Evolutionary conservation across 2,797 vertebrate species (phyloP).

Genomic region (Bradypus variegatus): DNA sequence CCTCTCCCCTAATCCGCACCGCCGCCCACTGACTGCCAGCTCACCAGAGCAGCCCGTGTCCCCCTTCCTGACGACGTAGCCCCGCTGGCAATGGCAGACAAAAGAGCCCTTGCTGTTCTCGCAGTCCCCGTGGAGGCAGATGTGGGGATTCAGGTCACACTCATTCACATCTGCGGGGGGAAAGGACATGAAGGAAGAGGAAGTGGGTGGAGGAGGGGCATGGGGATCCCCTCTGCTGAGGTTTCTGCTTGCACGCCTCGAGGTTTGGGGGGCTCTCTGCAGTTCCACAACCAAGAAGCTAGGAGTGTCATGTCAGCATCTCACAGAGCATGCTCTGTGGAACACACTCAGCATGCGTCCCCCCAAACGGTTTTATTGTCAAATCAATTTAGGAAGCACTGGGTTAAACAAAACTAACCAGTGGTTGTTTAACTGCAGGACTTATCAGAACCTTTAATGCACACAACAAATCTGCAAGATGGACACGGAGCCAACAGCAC

Average conservation of each 20-base stretch:
- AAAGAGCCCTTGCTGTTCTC: slow-evolving; percentile 96
- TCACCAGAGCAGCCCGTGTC: slow-evolving; percentile 90
- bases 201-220: no score
- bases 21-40: not conserved
- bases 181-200: not conserved
- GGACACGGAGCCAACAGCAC: no score
- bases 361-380: not conserved
- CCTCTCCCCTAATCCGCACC: fast-evolving
- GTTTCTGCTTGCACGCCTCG: not conserved
- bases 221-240: fast-evolving
- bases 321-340: fast-evolving
- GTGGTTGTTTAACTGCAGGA: not conserved
- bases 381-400: not conserved
- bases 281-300: fast-evolving
- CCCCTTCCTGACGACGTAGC: slow-evolving; percentile 90
- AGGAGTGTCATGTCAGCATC: not conserved
- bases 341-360: fast-evolving
- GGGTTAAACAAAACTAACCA: not conserved
- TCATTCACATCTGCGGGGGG: slow-evolving; percentile 85
- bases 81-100: slow-evolving; percentile 92
- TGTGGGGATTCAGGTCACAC: slow-evolving; percentile 91
- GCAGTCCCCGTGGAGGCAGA: slow-evolving; percentile 92
- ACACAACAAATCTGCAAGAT: not conserved
- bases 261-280: not conserved
- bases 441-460: not conserved